Evolutionary conservation across 2,113 vertebrate species (phyloP).

Genomic region (Butorides virescens): DNA sequence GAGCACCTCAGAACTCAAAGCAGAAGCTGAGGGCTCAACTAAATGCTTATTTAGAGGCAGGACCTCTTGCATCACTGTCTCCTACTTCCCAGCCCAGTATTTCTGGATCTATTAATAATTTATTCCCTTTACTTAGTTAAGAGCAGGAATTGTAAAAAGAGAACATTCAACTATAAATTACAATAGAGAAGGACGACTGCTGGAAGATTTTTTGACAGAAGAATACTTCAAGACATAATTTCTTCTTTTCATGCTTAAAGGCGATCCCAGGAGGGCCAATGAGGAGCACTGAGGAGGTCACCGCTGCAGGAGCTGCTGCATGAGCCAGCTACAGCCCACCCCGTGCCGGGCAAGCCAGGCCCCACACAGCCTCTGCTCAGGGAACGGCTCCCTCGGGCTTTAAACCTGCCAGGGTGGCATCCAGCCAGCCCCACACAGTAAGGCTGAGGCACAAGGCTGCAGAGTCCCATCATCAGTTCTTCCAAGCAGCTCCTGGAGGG

Average conservation of each 20-base stretch:
- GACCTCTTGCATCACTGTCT: not conserved
- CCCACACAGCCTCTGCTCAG: not conserved
- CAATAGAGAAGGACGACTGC: not conserved
- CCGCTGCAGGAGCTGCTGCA: not conserved
- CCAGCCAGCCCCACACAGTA: rapidly evolving
- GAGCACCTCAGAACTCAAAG: not conserved
- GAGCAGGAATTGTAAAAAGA: not conserved
- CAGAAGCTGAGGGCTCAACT: not conserved
- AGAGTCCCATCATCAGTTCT: not conserved
- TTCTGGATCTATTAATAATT: not conserved
- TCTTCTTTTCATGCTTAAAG: not conserved
- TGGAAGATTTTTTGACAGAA: not conserved
- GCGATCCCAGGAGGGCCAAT: not conserved
- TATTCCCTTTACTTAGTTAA: not conserved
- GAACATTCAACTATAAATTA: not conserved
- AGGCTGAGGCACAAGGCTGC: not conserved
- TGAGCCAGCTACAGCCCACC: not conserved
- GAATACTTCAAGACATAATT: not conserved
- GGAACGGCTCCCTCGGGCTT: not conserved
- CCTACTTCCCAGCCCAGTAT: not conserved
- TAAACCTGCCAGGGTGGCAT: rapidly evolving
- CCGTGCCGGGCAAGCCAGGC: rapidly evolving
- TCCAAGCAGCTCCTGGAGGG: not conserved
- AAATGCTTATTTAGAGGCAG: not conserved
- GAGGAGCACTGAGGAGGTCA: not conserved